Evolutionary conservation across 2,797 vertebrate genomes (phyloP).

Genomic region (Sebastes itinus): DNA sequence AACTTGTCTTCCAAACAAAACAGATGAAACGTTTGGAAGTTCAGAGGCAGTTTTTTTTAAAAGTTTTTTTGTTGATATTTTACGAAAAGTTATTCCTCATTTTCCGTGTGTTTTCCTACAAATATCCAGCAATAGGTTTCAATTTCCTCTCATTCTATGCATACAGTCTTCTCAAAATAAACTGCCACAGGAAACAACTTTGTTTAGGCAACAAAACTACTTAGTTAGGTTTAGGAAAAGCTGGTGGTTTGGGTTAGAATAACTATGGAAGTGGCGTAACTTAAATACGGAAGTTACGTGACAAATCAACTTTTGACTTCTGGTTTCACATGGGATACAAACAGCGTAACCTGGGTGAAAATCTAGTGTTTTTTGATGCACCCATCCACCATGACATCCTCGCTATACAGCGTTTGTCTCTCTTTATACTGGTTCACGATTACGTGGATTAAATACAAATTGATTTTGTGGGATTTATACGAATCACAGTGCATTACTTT

Average conservation of each 20-base stretch:
- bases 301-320: too few relatives aligned
- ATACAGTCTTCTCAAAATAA: not conserved
- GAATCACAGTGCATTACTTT: not conserved
- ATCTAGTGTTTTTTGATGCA: not conserved
- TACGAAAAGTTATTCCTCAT: not conserved
- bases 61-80: not conserved
- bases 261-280: too few relatives aligned
- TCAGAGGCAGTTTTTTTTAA: not conserved
- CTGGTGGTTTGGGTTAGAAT: too few relatives aligned
- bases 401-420: too few relatives aligned
- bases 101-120: not conserved
- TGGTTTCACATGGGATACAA: not conserved
- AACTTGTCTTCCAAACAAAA: constrained; percentile 12
- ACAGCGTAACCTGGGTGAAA: not conserved
- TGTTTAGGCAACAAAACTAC: too few relatives aligned
- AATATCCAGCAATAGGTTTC: not conserved
- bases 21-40: constrained; percentile 1
- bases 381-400: too few relatives aligned
- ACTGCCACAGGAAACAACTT: not conserved
- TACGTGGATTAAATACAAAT: not conserved
- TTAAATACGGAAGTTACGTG: too few relatives aligned
- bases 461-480: not conserved
- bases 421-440: not conserved
- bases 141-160: not conserved
- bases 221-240: too few relatives aligned